phyloP scores from a whole-genome alignment of 2,797 vertebrate genomes.

The Huso huso region DNA sequence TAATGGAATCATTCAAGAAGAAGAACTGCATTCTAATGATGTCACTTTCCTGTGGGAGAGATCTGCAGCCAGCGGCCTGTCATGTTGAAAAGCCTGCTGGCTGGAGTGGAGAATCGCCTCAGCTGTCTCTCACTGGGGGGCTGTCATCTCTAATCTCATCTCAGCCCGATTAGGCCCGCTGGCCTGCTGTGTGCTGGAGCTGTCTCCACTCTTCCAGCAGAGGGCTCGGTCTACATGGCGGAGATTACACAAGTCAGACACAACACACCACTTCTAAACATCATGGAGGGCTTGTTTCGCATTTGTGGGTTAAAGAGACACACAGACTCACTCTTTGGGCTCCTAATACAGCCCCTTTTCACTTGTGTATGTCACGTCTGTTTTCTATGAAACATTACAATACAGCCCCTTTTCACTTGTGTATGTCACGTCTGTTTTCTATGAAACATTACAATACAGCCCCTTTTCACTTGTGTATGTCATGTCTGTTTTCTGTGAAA shows the following conservation, averaged over 20 bases:
- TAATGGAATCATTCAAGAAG: neutral
- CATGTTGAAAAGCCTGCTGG: neutral
- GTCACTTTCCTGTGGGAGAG: neutral
- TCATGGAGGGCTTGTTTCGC: neutral
- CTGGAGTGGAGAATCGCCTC: neutral
- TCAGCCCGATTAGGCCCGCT: neutral
- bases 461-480: no score
- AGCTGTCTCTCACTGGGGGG: neutral
- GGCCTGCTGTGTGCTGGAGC: neutral
- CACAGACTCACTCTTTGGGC: neutral
- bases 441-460: no score
- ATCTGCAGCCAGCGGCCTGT: neutral
- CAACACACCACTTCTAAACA: neutral
- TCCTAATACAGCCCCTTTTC: no score
- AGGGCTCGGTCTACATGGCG: neutral
- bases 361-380: no score
- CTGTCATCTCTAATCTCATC: constrained; percentile 2
- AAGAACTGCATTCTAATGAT: neutral
- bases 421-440: no score
- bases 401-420: no score
- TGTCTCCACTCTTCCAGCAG: neutral
- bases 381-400: no score
- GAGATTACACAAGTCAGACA: neutral
- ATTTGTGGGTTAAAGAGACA: neutral
- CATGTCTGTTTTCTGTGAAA: no score